phyloP scores from a whole-genome alignment of 2,113 vertebrate genomes.

The Rhinolophus sinicus region DNA sequence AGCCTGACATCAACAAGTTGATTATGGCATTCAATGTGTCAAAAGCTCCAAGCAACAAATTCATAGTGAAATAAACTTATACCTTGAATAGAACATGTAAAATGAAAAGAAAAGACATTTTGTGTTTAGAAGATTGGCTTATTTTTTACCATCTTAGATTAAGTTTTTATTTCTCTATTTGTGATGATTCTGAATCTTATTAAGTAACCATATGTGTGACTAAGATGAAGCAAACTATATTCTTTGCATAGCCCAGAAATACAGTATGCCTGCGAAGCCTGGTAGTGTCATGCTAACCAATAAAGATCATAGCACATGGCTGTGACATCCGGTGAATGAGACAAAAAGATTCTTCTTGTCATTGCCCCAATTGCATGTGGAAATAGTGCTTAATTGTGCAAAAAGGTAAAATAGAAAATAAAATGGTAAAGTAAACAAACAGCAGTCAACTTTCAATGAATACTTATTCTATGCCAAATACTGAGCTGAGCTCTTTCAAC shows the following conservation, averaged over 20 bases:
- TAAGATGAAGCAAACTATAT: not conserved
- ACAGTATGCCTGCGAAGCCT: not conserved
- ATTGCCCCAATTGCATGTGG: not conserved
- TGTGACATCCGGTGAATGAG: accelerated
- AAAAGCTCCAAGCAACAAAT: not conserved
- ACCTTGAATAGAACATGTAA: not conserved
- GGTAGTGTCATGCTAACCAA: not conserved
- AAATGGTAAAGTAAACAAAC: not conserved
- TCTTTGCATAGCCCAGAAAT: conserved; percentile 11
- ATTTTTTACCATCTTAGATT: not conserved
- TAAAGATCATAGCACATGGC: not conserved
- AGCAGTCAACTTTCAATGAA: not conserved
- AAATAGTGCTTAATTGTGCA: not conserved
- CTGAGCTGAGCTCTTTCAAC: not conserved
- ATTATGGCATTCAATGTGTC: conserved; percentile 17
- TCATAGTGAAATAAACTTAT: not conserved
- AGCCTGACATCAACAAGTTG: not conserved
- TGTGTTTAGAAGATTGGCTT: not conserved
- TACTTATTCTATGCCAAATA: not conserved
- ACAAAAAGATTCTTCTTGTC: not conserved
- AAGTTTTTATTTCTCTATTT: not conserved
- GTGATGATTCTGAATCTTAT: not conserved
- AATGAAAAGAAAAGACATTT: not conserved
- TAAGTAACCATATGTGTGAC: not conserved
- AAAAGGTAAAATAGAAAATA: not conserved